Conservation (phyloP, 1,140 invertebrate genomes). For the Zophobas atratus region DNA sequence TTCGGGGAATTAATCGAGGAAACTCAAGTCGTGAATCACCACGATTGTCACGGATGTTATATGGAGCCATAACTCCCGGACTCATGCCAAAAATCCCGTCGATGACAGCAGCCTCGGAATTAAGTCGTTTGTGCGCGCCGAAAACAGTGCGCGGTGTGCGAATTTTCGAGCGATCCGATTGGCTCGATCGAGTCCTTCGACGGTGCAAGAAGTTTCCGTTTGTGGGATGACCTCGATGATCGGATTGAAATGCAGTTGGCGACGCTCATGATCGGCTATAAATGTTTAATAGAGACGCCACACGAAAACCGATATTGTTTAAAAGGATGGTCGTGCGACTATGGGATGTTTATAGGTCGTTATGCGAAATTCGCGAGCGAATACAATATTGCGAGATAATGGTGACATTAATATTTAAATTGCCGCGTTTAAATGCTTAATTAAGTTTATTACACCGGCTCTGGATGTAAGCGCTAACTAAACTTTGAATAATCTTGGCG, state of each 20-base stretch:
- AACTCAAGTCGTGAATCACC: constrained; percentile 9
- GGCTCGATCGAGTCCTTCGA: constrained; percentile 33
- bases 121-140: neutral
- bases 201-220: constrained; percentile 29
- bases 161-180: constrained; percentile 8
- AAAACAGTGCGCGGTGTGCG: neutral
- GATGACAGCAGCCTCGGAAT: neutral
- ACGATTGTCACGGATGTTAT: neutral
- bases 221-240: constrained; percentile 24
- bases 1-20: constrained; percentile 9
- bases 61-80: neutral
- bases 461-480: neutral
- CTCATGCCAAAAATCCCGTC: neutral
- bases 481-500: neutral
- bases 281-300: constrained; percentile 22
- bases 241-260: constrained; percentile 28
- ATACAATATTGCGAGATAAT: constrained; percentile 14
- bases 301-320: neutral
- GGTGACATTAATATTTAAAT: constrained; percentile 27
- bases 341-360: constrained; percentile 21
- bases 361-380: constrained; percentile 22
- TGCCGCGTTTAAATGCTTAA: neutral
- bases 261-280: constrained; percentile 12
- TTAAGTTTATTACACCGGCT: neutral
- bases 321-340: neutral